These are phyloP conservation scores for Cryptoblepharus egeriae DNA, from an alignment of 2,797 vertebrate genomes.

Conservation along the genomic window DNA sequence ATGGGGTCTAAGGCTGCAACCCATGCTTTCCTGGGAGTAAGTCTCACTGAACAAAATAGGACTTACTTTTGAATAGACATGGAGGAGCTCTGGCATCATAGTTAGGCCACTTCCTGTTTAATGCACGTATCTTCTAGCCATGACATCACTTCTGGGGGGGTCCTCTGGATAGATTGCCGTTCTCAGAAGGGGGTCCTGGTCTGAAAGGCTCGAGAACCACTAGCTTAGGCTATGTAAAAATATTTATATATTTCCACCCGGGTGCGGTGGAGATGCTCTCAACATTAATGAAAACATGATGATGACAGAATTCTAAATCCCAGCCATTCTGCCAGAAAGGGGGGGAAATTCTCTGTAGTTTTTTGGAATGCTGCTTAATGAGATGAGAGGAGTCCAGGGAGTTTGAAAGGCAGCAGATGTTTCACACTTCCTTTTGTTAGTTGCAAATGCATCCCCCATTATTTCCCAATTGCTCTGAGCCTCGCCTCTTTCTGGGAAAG, in stretches of 20 bases:
- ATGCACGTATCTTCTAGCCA: too few species aligned
- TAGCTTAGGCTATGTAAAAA: conserved; percentile 48
- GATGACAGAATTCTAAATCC: conserved; percentile 50
- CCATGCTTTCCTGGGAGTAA: too few species aligned
- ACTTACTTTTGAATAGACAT: too few species aligned
- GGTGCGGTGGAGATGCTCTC: conserved; percentile 34
- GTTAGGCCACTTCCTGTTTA: too few species aligned
- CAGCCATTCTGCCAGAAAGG: conserved; percentile 56
- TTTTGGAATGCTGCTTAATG: conserved; percentile 56
- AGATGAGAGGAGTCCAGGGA: conserved; percentile 64
- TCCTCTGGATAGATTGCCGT: too few species aligned
- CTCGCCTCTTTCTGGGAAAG: conserved; percentile 30
- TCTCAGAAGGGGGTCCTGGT: too few species aligned
- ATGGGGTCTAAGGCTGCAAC: too few species aligned
- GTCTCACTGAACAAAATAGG: too few species aligned
- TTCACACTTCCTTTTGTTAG: conserved; percentile 69
- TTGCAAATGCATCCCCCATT: conserved; percentile 55
- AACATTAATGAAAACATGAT: conserved; percentile 35
- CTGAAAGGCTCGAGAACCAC: too few species aligned
- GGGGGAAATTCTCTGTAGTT: conserved; percentile 40
- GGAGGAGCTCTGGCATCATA: too few species aligned
- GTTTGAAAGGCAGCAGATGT: conserved; percentile 54
- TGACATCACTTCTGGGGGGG: too few species aligned
- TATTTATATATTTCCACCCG: too few species aligned
- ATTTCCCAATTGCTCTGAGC: conserved; percentile 47